Evolutionary conservation across 1,140 invertebrate genomes (phyloP).

Genomic region (Batillaria attramentaria): DNA sequence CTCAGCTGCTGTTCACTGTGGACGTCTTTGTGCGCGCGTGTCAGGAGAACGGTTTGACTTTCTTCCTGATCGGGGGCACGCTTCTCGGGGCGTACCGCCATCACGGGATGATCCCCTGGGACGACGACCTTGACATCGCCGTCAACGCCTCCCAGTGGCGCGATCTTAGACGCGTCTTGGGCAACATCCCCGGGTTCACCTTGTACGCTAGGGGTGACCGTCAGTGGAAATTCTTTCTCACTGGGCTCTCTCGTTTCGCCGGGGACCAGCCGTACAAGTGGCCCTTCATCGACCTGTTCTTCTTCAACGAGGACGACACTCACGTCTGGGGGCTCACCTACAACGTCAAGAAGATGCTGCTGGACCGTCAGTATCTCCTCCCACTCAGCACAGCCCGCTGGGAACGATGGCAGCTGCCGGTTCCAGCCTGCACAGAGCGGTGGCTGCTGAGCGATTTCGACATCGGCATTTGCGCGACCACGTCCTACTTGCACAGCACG

Average conservation of each 20-base stretch:
- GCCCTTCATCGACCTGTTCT: constrained; percentile 64
- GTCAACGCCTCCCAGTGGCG: constrained; percentile 43
- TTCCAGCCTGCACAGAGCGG: constrained; percentile 43
- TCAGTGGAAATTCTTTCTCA: constrained; percentile 57
- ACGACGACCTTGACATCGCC: constrained; percentile 60
- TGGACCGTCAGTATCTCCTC: constrained; percentile 50
- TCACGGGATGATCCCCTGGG: constrained; percentile 58
- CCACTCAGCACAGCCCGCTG: constrained; percentile 49
- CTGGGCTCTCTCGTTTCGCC: background rate
- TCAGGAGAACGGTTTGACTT: constrained; percentile 47
- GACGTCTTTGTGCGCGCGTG: constrained; percentile 36
- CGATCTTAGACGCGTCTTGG: constrained; percentile 30
- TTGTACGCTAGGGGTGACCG: constrained; percentile 7
- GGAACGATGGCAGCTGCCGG: constrained; percentile 42
- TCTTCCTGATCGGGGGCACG: constrained; percentile 55
- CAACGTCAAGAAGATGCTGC: constrained; percentile 37
- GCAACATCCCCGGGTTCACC: constrained; percentile 19
- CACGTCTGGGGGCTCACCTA: constrained; percentile 56
- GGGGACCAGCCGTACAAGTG: constrained; percentile 33
- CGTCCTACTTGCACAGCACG: too few relatives aligned
- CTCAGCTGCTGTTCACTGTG: constrained; percentile 34
- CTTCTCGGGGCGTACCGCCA: constrained; percentile 52
- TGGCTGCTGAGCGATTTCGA: constrained; percentile 41
- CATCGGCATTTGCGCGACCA: constrained; percentile 40
- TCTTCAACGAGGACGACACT: constrained; percentile 58